Evolutionary conservation across 2,888 invertebrate genomes (phyloP).

Genomic region (Melanostoma mellinum): DNA sequence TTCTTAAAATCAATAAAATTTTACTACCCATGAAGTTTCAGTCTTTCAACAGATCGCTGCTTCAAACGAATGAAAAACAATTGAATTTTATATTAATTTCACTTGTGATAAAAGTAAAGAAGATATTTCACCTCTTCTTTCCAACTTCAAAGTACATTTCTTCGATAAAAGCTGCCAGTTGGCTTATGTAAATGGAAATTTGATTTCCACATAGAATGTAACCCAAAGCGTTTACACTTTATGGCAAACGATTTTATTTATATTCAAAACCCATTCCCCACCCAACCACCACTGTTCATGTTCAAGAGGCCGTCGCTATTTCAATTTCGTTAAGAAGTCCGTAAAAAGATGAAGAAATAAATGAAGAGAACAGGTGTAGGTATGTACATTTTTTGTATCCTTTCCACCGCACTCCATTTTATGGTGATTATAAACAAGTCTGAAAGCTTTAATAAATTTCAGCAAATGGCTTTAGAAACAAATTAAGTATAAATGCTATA

Average conservation of each 20-base stretch:
- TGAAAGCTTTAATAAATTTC: slow-evolving; percentile 29
- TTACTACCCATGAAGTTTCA: background rate
- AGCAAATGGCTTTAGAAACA: slow-evolving; percentile 4
- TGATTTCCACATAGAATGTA: background rate
- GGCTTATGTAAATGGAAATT: background rate
- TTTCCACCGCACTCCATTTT: background rate
- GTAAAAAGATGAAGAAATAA: background rate
- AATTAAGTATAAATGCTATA: background rate
- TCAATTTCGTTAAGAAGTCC: too few relatives aligned
- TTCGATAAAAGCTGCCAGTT: background rate
- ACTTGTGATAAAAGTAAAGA: background rate
- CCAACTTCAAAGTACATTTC: background rate
- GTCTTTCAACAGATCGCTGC: background rate
- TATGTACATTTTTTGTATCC: background rate
- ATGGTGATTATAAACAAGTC: slow-evolving; percentile 11
- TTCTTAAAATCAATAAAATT: background rate
- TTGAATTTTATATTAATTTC: background rate
- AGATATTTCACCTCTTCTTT: background rate
- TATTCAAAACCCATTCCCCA: background rate
- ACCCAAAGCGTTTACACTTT: background rate
- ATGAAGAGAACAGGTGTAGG: background rate
- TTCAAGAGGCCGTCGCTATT: too few relatives aligned
- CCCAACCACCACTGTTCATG: background rate
- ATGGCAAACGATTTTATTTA: background rate
- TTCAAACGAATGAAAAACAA: background rate